phyloP scores from a whole-genome alignment of 2,113 vertebrate species.

The Trichechus manatus region DNA sequence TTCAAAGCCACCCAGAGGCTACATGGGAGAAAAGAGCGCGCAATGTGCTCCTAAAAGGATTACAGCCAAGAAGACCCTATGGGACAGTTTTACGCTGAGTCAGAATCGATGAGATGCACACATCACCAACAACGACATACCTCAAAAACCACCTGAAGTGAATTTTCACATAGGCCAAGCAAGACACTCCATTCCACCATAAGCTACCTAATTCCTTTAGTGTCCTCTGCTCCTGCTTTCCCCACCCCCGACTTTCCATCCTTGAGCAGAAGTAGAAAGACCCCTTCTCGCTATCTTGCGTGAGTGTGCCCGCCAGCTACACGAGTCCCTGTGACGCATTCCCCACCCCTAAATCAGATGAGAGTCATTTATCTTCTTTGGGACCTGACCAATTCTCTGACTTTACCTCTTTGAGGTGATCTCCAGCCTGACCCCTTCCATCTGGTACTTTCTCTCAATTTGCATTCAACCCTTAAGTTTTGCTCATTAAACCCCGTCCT shows the following conservation, averaged over 20 bases:
- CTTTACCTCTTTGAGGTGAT: conserved; percentile 37
- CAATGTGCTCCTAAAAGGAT: neutral
- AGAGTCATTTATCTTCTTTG: conserved; percentile 41
- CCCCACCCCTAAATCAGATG: neutral
- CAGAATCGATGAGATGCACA: neutral
- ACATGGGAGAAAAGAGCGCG: neutral
- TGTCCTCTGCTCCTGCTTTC: neutral
- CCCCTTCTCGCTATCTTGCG: neutral
- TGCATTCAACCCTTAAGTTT: conserved; percentile 65
- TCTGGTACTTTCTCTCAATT: conserved; percentile 68
- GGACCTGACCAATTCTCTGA: neutral
- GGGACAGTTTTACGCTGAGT: neutral
- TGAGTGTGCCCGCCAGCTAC: neutral
- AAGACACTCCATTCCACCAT: neutral
- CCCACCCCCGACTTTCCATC: neutral
- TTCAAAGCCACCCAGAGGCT: neutral
- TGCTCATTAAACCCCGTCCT: conserved; percentile 63
- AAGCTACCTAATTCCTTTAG: neutral
- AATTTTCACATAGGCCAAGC: neutral
- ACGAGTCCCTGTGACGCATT: fast-evolving
- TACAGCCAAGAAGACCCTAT: neutral
- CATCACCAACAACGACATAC: neutral
- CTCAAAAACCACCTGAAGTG: neutral
- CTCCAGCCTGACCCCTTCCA: conserved; percentile 65
- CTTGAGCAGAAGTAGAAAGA: neutral